Percentiles rank a stretch among this genome's conserved stretches.
These are phyloP conservation scores for Ormia ochracea DNA, from an alignment of 2,888 invertebrate genomes.

Conservation along the genomic window DNA sequence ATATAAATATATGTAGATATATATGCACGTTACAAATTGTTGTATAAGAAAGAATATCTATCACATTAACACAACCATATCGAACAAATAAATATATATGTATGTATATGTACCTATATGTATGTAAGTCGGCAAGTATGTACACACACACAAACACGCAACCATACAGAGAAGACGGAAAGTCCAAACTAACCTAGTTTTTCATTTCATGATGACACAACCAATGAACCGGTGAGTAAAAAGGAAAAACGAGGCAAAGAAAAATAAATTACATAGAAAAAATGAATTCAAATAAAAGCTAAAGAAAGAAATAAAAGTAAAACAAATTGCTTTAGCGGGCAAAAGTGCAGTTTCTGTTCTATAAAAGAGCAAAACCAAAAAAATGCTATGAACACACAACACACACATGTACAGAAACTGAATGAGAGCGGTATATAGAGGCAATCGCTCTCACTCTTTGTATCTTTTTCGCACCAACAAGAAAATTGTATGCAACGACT, in stretches of 20 bases:
- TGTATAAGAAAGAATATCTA: not conserved
- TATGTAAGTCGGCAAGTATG: too few relatives aligned
- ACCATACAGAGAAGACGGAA: conserved; percentile 59
- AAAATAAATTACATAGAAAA: conserved; percentile 20
- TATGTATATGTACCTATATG: too few relatives aligned
- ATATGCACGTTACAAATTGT: conserved; percentile 8
- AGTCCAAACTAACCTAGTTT: conserved; percentile 69
- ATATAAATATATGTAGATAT: not conserved
- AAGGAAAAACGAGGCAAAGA: not conserved
- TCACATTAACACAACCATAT: conserved; percentile 18
- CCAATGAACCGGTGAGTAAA: conserved; percentile 1
- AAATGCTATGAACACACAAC: too few relatives aligned
- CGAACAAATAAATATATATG: not conserved
- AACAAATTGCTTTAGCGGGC: conserved; percentile 41
- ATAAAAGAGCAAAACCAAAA: not conserved
- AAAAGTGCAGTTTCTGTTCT: conserved; percentile 35
- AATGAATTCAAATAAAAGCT: conserved; percentile 23
- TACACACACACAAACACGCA: too few relatives aligned
- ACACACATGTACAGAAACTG: not conserved
- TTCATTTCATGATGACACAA: conserved; percentile 55
- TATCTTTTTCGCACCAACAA: not conserved
- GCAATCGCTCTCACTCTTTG: not conserved
- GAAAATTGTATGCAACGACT: conserved; percentile 11
- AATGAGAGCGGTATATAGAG: not conserved
- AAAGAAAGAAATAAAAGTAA: conserved; percentile 16